Percentiles rank a stretch among this genome's conserved stretches.
Conservation (phyloP, 2,113 vertebrate species). For the Caranx melampygus region DNA sequence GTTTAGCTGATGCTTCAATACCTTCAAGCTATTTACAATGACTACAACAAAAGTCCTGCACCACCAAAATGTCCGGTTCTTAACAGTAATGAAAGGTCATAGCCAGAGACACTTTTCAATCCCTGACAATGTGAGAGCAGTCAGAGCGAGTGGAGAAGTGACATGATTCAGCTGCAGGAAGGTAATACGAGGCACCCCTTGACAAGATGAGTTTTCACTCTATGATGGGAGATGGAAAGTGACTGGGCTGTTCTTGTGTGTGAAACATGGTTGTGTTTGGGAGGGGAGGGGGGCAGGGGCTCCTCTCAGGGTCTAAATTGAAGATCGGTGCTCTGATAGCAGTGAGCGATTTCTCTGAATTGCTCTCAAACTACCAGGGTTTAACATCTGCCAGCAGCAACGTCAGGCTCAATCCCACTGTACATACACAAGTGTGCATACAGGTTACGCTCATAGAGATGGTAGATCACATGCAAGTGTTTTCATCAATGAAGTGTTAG, state of each 20-base stretch:
- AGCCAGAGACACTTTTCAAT: constrained; percentile 19
- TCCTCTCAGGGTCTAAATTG: constrained; percentile 18
- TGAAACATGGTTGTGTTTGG: constrained; percentile 1
- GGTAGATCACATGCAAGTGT: too few species aligned
- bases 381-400: constrained; percentile 2
- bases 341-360: not conserved
- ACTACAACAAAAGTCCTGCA: not conserved
- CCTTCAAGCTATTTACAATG: not conserved
- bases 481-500: too few species aligned
- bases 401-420: not conserved
- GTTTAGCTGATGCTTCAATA: not conserved
- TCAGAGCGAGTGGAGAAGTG: constrained; percentile 4
- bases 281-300: not conserved
- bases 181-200: constrained; percentile 11
- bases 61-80: not conserved
- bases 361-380: not conserved
- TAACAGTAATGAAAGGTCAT: constrained; percentile 13
- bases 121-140: constrained; percentile 23
- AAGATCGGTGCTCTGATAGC: not conserved
- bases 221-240: constrained; percentile 18
- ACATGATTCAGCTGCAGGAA: constrained; percentile 31
- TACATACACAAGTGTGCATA: not conserved
- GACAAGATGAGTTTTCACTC: constrained; percentile 37
- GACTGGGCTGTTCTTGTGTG: constrained; percentile 4
- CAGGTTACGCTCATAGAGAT: not conserved